Evolutionary conservation across 2,797 vertebrate species (phyloP).

Genomic region (Hippoglossus hippoglossus): DNA sequence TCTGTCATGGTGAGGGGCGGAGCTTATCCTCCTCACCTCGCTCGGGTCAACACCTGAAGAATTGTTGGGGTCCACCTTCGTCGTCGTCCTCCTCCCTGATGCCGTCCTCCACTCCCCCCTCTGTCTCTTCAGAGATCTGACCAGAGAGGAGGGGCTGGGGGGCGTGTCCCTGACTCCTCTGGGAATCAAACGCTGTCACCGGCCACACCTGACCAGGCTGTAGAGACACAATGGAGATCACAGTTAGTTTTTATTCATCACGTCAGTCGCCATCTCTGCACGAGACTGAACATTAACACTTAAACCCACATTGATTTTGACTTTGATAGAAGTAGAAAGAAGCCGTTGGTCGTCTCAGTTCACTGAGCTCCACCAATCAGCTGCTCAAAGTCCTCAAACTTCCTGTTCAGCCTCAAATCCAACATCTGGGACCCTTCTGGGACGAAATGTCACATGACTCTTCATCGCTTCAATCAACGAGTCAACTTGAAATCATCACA

Average conservation of each 20-base stretch:
- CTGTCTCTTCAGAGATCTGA: conserved; percentile 6
- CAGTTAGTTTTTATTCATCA: background rate
- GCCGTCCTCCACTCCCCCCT: conserved; percentile 9
- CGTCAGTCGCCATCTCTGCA: background rate
- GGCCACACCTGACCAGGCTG: conserved; percentile 58
- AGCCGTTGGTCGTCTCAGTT: too few species aligned
- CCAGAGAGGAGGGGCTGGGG: conserved; percentile 21
- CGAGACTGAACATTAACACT: background rate
- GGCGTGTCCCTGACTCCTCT: conserved; percentile 42
- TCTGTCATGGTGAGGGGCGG: conserved; percentile 80
- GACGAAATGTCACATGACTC: too few species aligned
- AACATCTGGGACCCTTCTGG: too few species aligned
- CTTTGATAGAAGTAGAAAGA: too few species aligned
- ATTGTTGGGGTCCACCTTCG: background rate
- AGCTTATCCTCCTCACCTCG: conserved; percentile 50
- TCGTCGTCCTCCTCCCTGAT: background rate
- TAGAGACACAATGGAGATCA: background rate
- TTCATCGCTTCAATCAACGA: too few species aligned
- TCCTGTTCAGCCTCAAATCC: too few species aligned
- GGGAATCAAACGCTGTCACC: conserved; percentile 42
- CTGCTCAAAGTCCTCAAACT: too few species aligned
- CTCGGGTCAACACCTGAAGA: conserved; percentile 22
- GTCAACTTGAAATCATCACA: too few species aligned
- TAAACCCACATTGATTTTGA: background rate
- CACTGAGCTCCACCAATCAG: too few species aligned